Percentiles rank a stretch among this genome's conserved stretches.
phyloP scores from a whole-genome alignment of 2,888 invertebrate genomes.

The Campoplex capitator region DNA sequence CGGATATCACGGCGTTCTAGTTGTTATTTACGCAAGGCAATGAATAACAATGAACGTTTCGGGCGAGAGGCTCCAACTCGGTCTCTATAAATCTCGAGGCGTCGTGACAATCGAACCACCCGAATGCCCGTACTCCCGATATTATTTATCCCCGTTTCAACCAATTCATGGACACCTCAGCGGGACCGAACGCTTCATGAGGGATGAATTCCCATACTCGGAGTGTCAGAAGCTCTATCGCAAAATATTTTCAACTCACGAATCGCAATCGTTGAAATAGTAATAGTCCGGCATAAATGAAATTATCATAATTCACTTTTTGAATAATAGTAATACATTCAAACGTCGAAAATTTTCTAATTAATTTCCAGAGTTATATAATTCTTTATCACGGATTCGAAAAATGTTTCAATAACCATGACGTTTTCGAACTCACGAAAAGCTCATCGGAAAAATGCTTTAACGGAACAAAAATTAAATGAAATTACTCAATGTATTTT shows the following conservation, averaged over 20 bases:
- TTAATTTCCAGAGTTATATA: background rate
- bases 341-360: no score
- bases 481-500: background rate
- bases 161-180: constrained; percentile 43
- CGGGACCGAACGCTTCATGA: constrained; percentile 50
- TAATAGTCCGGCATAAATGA: background rate
- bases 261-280: background rate
- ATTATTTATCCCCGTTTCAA: constrained; percentile 50
- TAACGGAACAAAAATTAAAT: background rate
- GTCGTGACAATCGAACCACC: constrained; percentile 72
- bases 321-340: no score
- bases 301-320: background rate
- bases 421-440: background rate
- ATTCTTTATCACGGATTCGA: background rate
- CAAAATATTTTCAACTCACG: background rate
- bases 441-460: background rate
- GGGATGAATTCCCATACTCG: constrained; percentile 26
- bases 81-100: constrained; percentile 74
- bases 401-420: background rate
- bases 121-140: constrained; percentile 19
- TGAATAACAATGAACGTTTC: constrained; percentile 77
- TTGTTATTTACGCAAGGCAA: constrained; percentile 76
- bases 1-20: constrained; percentile 73
- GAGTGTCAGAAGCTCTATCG: constrained; percentile 39
- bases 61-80: constrained; percentile 20